A percentile compares a stretch with the other conserved stretches of the same genome.
phyloP scores from a whole-genome alignment of 2,113 vertebrate genomes.

The Echinops telfairi region DNA sequence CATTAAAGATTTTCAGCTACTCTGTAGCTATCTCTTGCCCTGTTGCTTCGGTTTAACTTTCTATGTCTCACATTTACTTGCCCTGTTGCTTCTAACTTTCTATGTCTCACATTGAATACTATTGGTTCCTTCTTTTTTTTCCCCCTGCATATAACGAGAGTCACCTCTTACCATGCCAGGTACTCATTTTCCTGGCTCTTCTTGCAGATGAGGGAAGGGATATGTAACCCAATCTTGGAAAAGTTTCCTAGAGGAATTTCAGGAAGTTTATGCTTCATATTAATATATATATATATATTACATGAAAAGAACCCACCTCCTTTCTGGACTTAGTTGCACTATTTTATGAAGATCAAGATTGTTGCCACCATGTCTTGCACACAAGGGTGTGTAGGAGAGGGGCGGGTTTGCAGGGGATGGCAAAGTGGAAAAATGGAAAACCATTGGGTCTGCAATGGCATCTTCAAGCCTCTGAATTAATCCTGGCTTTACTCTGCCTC shows the following conservation, averaged over 20 bases:
- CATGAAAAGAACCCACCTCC: neutral
- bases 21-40: neutral
- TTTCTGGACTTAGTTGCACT: neutral
- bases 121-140: neutral
- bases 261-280: neutral
- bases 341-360: neutral
- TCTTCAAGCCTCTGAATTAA: neutral
- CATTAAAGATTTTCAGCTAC: neutral
- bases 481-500: neutral
- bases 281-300: neutral
- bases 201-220: neutral
- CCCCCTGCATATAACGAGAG: neutral
- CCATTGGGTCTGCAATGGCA: neutral
- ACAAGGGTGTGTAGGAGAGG: neutral
- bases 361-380: neutral
- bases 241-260: neutral
- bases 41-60: neutral
- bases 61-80: neutral
- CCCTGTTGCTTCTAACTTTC: neutral
- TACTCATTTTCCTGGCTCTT: neutral
- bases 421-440: neutral
- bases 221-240: neutral
- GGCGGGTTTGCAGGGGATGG: neutral
- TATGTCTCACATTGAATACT: neutral
- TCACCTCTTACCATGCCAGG: neutral